Evolutionary conservation across 1,140 invertebrate species (phyloP).

Genomic region (Ylistrum balloti): DNA sequence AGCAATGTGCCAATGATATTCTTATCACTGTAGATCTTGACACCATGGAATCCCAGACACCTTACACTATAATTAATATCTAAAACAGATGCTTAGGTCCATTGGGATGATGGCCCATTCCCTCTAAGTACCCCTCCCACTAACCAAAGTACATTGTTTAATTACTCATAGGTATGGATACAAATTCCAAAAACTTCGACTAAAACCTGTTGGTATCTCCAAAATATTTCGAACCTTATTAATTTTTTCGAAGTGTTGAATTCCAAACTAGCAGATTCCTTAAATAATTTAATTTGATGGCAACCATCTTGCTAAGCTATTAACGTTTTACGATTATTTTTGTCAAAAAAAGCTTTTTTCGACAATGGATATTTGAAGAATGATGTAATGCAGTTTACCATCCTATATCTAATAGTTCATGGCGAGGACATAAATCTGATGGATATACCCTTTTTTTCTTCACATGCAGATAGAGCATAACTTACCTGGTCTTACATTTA

Average conservation of each 20-base stretch:
- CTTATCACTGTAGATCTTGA: neutral
- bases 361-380: too few species aligned
- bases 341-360: too few species aligned
- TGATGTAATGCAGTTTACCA: too few species aligned
- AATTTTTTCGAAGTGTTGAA: neutral
- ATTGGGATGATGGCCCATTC: neutral
- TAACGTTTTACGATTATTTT: too few species aligned
- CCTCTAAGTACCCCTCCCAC: too few species aligned
- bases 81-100: conserved; percentile 23
- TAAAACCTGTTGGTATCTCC: neutral
- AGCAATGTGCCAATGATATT: neutral
- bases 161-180: neutral
- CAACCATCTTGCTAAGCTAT: too few species aligned
- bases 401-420: too few species aligned
- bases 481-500: too few species aligned
- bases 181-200: neutral
- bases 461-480: too few species aligned
- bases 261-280: neutral
- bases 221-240: neutral
- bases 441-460: too few species aligned
- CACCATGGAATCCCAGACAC: neutral
- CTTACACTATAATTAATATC: neutral
- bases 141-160: neutral
- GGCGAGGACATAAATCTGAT: too few species aligned
- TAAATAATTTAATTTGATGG: neutral